Evolutionary conservation across 2,797 vertebrate species (phyloP), one percentile per base, ranked within the genome.

Genomic region (Oryzias dopingdopingensis): DNA sequence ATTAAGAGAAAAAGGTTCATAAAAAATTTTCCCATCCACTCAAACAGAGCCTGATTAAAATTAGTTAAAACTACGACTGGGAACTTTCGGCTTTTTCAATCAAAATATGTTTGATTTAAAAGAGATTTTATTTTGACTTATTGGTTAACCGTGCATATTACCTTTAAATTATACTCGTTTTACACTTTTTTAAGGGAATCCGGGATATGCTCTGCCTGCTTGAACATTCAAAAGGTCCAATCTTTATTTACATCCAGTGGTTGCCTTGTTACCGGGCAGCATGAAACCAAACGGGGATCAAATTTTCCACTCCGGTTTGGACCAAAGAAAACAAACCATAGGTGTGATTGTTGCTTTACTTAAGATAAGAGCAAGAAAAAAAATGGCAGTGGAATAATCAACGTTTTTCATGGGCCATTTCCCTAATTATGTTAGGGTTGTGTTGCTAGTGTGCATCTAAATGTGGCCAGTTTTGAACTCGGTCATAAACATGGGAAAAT

Each of bases 261-360:
- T 77, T 26, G 49, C 62, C 60, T 67, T 59, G 65, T 84, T 75
- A 65, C 59, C 49, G 65, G 68, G 59, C 70, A 59, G 73, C 53
- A 60, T 67, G 67, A 78, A 82, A 65, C 73, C 51, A 51, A 70
- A 72, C 80, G 67, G 57, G 66, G 72, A 77, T 74, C 37, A 43
- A 46, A 74, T 82, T 66, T 86, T 79, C 83, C 80, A 76, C 73
- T 79, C 66, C 0, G 52, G 47, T 70, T 75, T 41, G 58, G 62
- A 72, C 76, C 74, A 83, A 81, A 49, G 67, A 81, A 87, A 87
- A 83, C 79, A 87, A 87, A 79, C 76, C 15, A 62, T 47, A 86
- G 86, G 83, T 86, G 79, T 67, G 79, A 83, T 80, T 82, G 73
- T 22, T 63, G 67, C 59, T 69, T 76, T 49, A 44, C 58, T 75